Evolutionary conservation across 2,888 invertebrate genomes (phyloP).

Genomic region (Eupeodes latifasciatus): DNA sequence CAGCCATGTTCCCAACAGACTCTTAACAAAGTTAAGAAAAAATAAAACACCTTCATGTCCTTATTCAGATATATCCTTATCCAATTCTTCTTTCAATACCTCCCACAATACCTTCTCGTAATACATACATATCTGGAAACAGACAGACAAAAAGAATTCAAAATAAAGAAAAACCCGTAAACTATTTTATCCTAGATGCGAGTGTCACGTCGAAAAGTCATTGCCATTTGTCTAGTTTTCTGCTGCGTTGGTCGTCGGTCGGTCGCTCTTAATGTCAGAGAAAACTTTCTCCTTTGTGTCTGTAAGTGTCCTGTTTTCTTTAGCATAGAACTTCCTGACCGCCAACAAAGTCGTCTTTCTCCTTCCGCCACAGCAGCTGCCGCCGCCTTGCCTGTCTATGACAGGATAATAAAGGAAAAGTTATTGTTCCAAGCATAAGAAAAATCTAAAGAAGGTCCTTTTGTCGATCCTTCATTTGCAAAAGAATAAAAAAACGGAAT

Average conservation of each 20-base stretch:
- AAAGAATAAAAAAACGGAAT: not conserved
- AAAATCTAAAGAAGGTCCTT: constrained; percentile 17
- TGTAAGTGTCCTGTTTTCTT: constrained; percentile 49
- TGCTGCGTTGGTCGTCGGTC: constrained; percentile 12
- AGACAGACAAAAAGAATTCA: constrained; percentile 26
- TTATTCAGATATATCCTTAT: constrained; percentile 5
- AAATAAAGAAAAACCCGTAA: constrained; percentile 1
- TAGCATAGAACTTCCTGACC: constrained; percentile 47
- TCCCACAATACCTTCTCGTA: not conserved
- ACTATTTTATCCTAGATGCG: constrained; percentile 45
- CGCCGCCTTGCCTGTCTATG: constrained; percentile 24
- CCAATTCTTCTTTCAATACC: not conserved
- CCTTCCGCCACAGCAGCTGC: too few relatives aligned
- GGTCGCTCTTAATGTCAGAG: not conserved
- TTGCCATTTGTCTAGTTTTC: constrained; percentile 57
- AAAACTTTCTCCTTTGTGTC: constrained; percentile 66
- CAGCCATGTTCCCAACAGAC: constrained; percentile 32
- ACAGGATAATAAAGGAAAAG: constrained; percentile 63
- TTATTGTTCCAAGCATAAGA: constrained; percentile 6
- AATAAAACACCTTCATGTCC: not conserved
- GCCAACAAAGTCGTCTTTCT: constrained; percentile 3
- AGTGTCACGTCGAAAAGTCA: constrained; percentile 56
- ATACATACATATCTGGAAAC: not conserved
- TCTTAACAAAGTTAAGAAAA: not conserved
- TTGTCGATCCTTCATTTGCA: constrained; percentile 13